Conservation (phyloP, 2,888 invertebrate species). For the Philereme transversata region DNA sequence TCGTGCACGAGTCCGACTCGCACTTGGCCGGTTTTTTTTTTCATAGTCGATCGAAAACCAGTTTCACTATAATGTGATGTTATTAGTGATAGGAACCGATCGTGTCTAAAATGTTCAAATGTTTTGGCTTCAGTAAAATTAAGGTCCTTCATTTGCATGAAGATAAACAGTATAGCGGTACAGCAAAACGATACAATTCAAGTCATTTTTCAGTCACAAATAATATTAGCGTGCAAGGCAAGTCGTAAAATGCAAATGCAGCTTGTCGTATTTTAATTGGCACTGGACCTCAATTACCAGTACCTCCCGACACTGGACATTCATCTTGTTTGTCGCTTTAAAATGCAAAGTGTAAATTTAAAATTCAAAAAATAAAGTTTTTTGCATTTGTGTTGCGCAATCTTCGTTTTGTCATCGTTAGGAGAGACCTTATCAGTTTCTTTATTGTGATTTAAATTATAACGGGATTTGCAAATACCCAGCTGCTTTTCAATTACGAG, state of each 20-base stretch:
- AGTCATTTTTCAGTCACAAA: slow-evolving; percentile 14
- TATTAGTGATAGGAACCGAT: too few species aligned
- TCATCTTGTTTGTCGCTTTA: slow-evolving; percentile 22
- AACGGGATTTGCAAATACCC: slow-evolving; percentile 17
- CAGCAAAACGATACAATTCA: slow-evolving; percentile 9
- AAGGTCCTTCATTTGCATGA: slow-evolving; percentile 3
- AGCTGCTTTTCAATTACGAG: slow-evolving; percentile 18
- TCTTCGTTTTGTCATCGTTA: slow-evolving; percentile 23
- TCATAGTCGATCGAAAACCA: too few species aligned
- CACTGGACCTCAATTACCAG: slow-evolving; percentile 23
- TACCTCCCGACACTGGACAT: slow-evolving; percentile 16
- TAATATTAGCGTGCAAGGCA: slow-evolving; percentile 4
- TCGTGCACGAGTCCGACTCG: too few species aligned
- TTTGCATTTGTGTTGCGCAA: slow-evolving; percentile 14
- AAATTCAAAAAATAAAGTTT: slow-evolving; percentile 18
- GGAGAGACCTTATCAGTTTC: slow-evolving; percentile 17
- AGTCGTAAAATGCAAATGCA: slow-evolving; percentile 18
- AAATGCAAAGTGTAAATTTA: slow-evolving; percentile 30
- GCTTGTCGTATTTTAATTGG: slow-evolving; percentile 32
- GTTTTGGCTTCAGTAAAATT: background rate
- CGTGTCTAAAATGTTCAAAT: too few species aligned
- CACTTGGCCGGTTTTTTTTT: too few species aligned
- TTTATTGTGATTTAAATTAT: slow-evolving; percentile 27
- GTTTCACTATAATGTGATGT: too few species aligned
- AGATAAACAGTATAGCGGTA: background rate